phyloP scores from a whole-genome alignment of 2,888 invertebrate genomes.

The Sinodicranocentrus sp. region DNA sequence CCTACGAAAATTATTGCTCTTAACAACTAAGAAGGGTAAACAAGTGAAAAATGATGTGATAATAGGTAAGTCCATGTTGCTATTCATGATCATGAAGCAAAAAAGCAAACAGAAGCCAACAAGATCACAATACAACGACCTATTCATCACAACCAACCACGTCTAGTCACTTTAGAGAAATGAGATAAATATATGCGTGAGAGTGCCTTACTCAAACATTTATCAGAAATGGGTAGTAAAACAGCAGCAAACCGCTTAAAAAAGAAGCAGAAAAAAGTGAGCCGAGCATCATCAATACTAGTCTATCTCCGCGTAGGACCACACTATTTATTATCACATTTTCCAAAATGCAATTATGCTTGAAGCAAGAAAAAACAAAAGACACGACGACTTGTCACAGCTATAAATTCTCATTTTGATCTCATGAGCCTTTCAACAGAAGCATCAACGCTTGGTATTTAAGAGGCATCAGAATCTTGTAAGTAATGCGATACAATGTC shows the following conservation, averaged over 20 bases:
- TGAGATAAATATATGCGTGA: too few species aligned
- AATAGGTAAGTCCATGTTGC: conserved; percentile 25
- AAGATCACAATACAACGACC: conserved; percentile 17
- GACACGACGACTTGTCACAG: not conserved
- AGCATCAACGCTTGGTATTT: not conserved
- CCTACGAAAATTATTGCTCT: conserved; percentile 15
- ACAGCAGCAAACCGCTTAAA: not conserved
- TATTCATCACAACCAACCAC: not conserved
- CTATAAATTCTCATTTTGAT: conserved; percentile 4
- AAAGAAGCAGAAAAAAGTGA: too few species aligned
- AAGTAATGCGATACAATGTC: not conserved
- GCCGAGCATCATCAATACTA: too few species aligned
- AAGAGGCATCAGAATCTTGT: not conserved
- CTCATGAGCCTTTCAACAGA: conserved; percentile 5
- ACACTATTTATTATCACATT: conserved; percentile 11
- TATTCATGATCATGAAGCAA: conserved; percentile 7
- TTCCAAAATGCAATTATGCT: conserved; percentile 22
- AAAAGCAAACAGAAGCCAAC: conserved; percentile 24
- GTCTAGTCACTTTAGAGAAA: too few species aligned
- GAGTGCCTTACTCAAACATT: too few species aligned
- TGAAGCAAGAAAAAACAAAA: conserved; percentile 5
- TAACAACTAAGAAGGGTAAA: not conserved
- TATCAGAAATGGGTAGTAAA: not conserved
- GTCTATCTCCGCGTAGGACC: not conserved
- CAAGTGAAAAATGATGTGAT: conserved; percentile 33